phyloP scores from a whole-genome alignment of 2,797 vertebrate species.

The Poecilia wingei region DNA sequence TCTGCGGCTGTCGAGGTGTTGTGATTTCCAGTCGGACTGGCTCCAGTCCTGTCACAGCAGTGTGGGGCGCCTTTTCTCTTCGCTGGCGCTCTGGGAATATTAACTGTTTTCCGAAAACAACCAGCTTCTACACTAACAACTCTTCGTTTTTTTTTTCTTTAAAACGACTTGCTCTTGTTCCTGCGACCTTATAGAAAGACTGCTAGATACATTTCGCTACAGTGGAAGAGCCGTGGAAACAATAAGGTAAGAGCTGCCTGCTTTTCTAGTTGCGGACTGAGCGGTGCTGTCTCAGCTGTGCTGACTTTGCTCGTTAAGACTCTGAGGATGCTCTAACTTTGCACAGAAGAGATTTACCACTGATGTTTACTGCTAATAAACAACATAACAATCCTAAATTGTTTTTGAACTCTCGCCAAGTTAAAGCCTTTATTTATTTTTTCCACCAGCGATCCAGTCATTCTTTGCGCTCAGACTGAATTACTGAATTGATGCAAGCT shows the following conservation, averaged over 20 bases:
- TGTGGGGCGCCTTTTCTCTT: conserved; percentile 51
- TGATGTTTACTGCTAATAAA: not conserved
- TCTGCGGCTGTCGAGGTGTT: conserved; percentile 52
- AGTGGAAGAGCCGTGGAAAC: conserved; percentile 28
- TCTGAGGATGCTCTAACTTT: conserved; percentile 39
- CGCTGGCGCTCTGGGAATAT: conserved; percentile 73
- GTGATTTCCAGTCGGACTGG: conserved; percentile 64
- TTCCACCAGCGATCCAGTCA: not conserved
- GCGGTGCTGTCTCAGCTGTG: conserved; percentile 53
- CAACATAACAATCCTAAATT: not conserved
- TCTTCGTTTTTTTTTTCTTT: not conserved
- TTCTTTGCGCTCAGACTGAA: not conserved
- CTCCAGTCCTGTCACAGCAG: conserved; percentile 59
- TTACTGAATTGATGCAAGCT: not conserved
- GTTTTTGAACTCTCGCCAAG: not conserved
- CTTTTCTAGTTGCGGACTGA: conserved; percentile 36
- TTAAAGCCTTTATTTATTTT: conserved; percentile 13
- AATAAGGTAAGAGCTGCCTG: conserved; percentile 61
- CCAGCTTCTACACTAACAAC: conserved; percentile 28
- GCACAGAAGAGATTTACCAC: not conserved
- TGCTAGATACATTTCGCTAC: not conserved
- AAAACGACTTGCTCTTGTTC: not conserved
- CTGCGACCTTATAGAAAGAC: conserved; percentile 4
- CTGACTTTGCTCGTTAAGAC: conserved; percentile 39
- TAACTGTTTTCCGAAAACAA: conserved; percentile 45